Evolutionary conservation across 2,888 invertebrate genomes (phyloP), one percentile per base, ranked within the genome.

Genomic region (Polyommatus icarus): DNA sequence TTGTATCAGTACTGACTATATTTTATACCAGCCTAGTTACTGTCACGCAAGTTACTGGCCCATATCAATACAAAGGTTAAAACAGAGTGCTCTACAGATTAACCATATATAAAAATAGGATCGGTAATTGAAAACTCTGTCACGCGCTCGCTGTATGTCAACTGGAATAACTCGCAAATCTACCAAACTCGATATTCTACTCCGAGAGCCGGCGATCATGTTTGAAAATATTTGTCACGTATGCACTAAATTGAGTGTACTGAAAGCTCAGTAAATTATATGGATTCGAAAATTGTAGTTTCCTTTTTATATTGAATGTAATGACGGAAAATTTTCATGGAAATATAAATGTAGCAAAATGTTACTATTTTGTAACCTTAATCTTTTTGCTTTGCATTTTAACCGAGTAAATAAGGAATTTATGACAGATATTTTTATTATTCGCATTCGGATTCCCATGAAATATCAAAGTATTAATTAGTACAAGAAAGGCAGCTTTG

Each of bases 11-110:
- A n/a, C n/a, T n/a, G n/a, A n/a, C n/a, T n/a, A n/a, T n/a, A n/a
- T n/a, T n/a, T n/a, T n/a, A n/a, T n/a, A n/a, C n/a, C n/a, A n/a
- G n/a, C 29, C 3, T 29, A 32, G 7, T 36, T 36, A 40, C 40
- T 46, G 40, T n/a, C 24, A 10, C 0, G 24, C 61, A 61, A 61
- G 61, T 61, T 61, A 24, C 61, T 61, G 61, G 61, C 12, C 10
- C 29, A 8, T 67, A 5, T 10, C 29, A 29, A 29, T 67, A 15
- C 71, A 73, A 61, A 40, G 84, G 85, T 86, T 87, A 88, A 87
- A 84, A 82, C 83, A 80, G 85, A 90, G 89, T 89, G 90, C 87
- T 86, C 83, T 82, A 80, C 80, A 86, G 88, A 88, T 90, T 90
- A 88, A 90, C 88, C 89, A 79, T 71, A 77, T 76, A 78, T 80